Evolutionary conservation across 1,140 invertebrate species (phyloP), one percentile per base, ranked within the genome.

Genomic region (Euura lappo): DNA sequence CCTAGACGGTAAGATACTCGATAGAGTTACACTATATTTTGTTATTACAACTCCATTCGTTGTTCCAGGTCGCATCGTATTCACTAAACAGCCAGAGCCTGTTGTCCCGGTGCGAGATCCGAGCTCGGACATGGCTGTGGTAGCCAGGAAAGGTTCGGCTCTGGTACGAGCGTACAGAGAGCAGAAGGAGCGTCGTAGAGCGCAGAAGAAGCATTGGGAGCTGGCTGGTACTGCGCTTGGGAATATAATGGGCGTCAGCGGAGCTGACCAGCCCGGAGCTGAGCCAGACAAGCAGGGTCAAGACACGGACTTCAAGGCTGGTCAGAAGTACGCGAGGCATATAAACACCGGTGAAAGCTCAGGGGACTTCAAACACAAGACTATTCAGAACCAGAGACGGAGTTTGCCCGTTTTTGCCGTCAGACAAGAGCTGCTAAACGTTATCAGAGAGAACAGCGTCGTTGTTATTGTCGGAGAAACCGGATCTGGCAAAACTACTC

Each of bases 171-270:
- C 92, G 0, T 97, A 94, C 83, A 90, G 99, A 68, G 98, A 99
- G 84, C 96, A 99, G 84, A 99, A 99, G 82, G 99, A 99, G 85
- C 89, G 97, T 44, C 92, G 93, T 65, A 98, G 97, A 86, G 97
- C 98, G 0, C 98, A 99, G 81, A 98, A 98, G 83, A 99, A 99
- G 85, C 97, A 99, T 84, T 99, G 98, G 98, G 97, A 99, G 86
- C 85, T 99, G 47, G 97, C 97, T 51, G 98, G 99, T 45, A 99
- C 97, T 2, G 96, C 96, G 81, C 91, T 99, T 67, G 91, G 92
- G 70, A 98, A 99, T 79, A 97, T 99, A 28, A 98, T 99, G 94
- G 98, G 98, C 2, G 93, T 99, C 0, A 91, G 51, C 51, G 79
- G 69, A 11, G 10, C 81, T 1, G 83, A 88, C 71, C 91, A 94